These are phyloP conservation scores for Silurus asotus DNA, from an alignment of 2,113 vertebrate genomes.

Conservation along the genomic window DNA sequence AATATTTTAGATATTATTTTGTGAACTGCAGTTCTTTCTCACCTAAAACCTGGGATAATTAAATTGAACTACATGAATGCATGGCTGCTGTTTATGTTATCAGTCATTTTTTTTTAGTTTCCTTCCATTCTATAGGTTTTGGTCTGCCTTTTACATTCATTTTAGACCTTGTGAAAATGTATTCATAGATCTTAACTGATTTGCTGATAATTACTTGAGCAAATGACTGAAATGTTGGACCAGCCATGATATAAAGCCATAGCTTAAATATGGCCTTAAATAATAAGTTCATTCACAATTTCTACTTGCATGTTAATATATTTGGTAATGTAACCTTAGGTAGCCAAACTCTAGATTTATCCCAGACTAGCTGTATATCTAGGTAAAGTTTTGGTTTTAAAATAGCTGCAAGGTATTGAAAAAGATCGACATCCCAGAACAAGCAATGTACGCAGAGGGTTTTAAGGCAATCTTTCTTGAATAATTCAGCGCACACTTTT, in stretches of 20 bases:
- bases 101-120: neutral
- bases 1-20: constrained; percentile 3
- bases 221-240: neutral
- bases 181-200: neutral
- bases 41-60: neutral
- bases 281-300: neutral
- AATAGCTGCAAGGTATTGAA: neutral
- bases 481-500: neutral
- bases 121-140: neutral
- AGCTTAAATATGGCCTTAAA: constrained; percentile 10
- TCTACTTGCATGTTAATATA: constrained; percentile 28
- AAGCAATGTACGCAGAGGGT: neutral
- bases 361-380: neutral
- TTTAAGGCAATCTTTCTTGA: neutral
- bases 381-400: neutral
- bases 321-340: neutral
- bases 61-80: constrained; percentile 5
- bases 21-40: neutral
- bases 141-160: neutral
- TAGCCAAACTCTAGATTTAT: neutral
- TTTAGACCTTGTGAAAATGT: neutral
- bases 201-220: neutral
- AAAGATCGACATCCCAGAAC: neutral
- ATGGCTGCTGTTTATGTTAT: constrained; percentile 12
- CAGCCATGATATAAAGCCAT: neutral